Evolutionary conservation across 2,888 invertebrate genomes (phyloP).

Genomic region (Oligia latruncula): DNA sequence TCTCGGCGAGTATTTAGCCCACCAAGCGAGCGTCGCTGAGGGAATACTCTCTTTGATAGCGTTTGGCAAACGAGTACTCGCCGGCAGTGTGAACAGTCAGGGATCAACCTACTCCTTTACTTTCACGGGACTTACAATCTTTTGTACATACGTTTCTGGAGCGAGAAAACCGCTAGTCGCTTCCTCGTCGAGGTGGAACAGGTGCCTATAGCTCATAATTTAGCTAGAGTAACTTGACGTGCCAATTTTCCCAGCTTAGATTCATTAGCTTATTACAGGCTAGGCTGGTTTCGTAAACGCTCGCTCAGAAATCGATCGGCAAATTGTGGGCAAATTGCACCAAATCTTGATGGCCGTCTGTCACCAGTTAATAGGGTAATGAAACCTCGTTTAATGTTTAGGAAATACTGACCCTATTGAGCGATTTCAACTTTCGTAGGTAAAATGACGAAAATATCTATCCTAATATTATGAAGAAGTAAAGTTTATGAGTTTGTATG

Average conservation of each 20-base stretch:
- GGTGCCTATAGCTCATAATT: constrained; percentile 63
- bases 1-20: not conserved
- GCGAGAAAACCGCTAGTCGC: not conserved
- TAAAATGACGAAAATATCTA: not conserved
- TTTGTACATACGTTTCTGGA: not conserved
- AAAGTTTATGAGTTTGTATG: no score
- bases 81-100: not conserved
- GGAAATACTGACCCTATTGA: not conserved
- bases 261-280: constrained; percentile 69
- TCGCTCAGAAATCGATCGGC: constrained; percentile 64
- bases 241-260: constrained; percentile 70
- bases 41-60: not conserved
- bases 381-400: constrained; percentile 26
- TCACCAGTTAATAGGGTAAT: constrained; percentile 41
- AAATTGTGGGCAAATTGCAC: constrained; percentile 66
- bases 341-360: constrained; percentile 57
- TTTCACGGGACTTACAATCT: not conserved
- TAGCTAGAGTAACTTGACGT: constrained; percentile 40
- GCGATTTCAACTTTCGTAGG: not conserved
- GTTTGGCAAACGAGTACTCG: not conserved
- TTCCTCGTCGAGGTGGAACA: not conserved
- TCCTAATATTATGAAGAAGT: no score
- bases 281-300: constrained; percentile 72
- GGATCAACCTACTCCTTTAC: not conserved
- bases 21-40: not conserved